phyloP scores from a whole-genome alignment of 1,140 invertebrate species.

The Octopus bimaculoides region DNA sequence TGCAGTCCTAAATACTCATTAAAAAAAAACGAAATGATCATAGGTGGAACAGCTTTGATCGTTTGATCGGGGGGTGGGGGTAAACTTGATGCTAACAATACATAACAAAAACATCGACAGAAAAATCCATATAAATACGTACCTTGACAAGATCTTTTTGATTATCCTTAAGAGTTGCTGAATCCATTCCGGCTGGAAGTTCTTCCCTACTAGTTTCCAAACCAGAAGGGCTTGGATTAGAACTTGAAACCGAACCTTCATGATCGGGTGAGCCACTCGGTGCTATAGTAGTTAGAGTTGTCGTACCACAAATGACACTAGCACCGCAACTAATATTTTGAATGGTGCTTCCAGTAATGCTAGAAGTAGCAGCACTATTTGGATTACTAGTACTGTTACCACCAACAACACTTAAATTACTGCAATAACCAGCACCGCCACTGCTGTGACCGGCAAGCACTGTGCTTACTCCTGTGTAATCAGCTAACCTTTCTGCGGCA shows the following conservation, averaged over 20 bases:
- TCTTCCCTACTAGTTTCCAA: slow-evolving; percentile 6
- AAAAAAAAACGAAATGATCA: no score
- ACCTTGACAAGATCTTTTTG: slow-evolving; percentile 14
- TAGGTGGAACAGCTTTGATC: no score
- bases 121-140: not conserved
- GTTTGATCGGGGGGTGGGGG: no score
- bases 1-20: no score
- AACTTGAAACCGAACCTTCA: slow-evolving; percentile 12
- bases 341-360: not conserved
- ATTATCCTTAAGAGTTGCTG: slow-evolving; percentile 12
- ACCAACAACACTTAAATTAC: not conserved
- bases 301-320: slow-evolving; percentile 1
- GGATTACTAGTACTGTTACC: not conserved
- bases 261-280: slow-evolving; percentile 7
- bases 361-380: not conserved
- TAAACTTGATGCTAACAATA: no score
- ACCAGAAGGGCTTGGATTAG: slow-evolving; percentile 15
- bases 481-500: slow-evolving; percentile 34
- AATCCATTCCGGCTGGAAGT: slow-evolving; percentile 11
- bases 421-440: slow-evolving; percentile 13
- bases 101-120: no score
- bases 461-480: slow-evolving; percentile 31
- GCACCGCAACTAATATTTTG: not conserved
- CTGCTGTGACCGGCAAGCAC: slow-evolving; percentile 20
- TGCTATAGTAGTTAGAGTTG: not conserved